Evolutionary conservation across 2,888 invertebrate genomes (phyloP), one percentile per base, ranked within the genome.

Genomic region (Alsophila aescularia): DNA sequence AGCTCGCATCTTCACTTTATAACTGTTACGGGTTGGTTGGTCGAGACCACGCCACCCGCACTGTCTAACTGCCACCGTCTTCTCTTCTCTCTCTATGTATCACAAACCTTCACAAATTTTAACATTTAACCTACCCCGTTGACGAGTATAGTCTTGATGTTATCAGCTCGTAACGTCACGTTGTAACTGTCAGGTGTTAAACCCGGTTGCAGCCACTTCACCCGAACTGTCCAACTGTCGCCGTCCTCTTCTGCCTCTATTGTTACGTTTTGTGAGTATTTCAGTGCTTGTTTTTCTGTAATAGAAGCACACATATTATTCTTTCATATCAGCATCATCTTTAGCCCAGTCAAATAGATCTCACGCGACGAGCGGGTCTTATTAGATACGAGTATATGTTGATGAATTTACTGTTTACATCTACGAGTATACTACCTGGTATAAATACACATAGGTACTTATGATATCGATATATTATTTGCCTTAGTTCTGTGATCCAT

Each of bases 11-110:
- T 77, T 80, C 3, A 87, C 64, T 14, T 77, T 79, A 66, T 85
- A 88, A 0, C 31, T 32, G 0, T 72, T n/a, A n/a, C 58, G 0
- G 85, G 84, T 0, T 43, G 0, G 2, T 12, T 0, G 84, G 83
- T 1, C 9, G 43, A 0, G 47, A n/a, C 90, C 90, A 90, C 0
- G 34, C 50, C 1, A 83, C 83, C 2, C 24, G 50, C 8, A 90
- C 77, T 8, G 66, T 60, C 84, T n/a, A n/a, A n/a, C n/a, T n/a
- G n/a, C n/a, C n/a, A n/a, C n/a, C n/a, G n/a, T n/a, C n/a, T n/a
- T n/a, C n/a, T n/a, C n/a, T n/a, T n/a, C n/a, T n/a, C n/a, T n/a
- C n/a, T n/a, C n/a, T n/a, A n/a, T n/a, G n/a, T n/a, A n/a, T n/a
- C n/a, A 6, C 21, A 21, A 6, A 21, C 3, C 21, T 3, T 21